A percentile compares a stretch with the other conserved stretches of the same genome.
Evolutionary conservation across 2,888 invertebrate species (phyloP).

Genomic region (Oscheius onirici): DNA sequence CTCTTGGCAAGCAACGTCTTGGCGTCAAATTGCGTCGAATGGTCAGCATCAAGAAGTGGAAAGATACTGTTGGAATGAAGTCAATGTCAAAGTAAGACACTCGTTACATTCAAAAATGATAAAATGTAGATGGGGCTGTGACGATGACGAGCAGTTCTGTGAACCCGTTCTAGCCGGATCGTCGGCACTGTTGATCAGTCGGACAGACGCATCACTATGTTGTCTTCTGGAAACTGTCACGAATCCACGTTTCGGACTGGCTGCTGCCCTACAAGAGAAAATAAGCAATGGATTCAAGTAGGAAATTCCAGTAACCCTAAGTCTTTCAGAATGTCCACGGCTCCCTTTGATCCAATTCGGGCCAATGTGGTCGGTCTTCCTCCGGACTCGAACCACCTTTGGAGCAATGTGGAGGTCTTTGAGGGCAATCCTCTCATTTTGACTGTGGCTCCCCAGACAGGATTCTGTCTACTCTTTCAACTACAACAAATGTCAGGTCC

Average conservation of each 20-base stretch:
- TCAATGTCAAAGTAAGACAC: conserved; percentile 25
- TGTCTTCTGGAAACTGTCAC: conserved; percentile 28
- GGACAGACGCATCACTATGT: conserved; percentile 26
- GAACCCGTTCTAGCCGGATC: conserved; percentile 29
- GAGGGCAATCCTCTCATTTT: conserved; percentile 28
- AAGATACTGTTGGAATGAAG: conserved; percentile 32
- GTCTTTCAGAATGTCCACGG: conserved; percentile 16
- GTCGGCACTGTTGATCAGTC: conserved; percentile 19
- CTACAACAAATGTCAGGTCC: conserved; percentile 22
- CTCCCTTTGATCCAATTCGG: conserved; percentile 4
- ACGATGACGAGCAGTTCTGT: conserved; percentile 25
- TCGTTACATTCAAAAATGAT: not conserved
- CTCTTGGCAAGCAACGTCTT: conserved; percentile 27
- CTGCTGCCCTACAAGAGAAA: conserved; percentile 22
- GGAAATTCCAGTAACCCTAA: not conserved
- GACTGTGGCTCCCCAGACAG: conserved; percentile 26
- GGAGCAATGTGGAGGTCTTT: conserved; percentile 32
- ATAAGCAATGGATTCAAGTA: conserved; percentile 29
- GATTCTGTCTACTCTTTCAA: conserved; percentile 28
- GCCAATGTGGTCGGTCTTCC: conserved; percentile 19
- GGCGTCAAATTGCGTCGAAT: conserved; percentile 28
- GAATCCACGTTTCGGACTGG: conserved; percentile 22
- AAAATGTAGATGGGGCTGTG: conserved; percentile 25
- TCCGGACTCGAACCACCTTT: conserved; percentile 23
- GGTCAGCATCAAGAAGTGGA: conserved; percentile 24